Conservation (phyloP, 2,113 vertebrate species). For the Platichthys stellatus region DNA sequence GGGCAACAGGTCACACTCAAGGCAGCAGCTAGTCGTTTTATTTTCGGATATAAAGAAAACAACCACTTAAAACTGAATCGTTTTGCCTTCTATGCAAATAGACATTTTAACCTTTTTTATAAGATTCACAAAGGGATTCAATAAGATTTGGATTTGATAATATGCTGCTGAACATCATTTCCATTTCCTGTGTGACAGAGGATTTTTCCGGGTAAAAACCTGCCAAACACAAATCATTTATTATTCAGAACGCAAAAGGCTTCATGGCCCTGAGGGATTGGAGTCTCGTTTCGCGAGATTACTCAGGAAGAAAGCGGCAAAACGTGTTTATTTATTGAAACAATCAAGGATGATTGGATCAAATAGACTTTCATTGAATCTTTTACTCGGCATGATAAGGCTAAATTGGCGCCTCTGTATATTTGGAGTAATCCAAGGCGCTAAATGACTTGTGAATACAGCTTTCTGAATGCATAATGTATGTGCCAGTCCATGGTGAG, state of each 20-base stretch:
- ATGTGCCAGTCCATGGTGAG: conserved; percentile 57
- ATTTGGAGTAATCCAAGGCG: conserved; percentile 17
- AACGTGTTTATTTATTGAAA: conserved; percentile 1
- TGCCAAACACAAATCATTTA: conserved; percentile 1
- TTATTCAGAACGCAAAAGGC: neutral
- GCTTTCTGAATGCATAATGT: conserved; percentile 73
- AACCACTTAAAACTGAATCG: too few relatives aligned
- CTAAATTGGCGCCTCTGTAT: conserved; percentile 25
- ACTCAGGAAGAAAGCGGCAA: neutral
- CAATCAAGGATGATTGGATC: neutral
- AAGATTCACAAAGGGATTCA: neutral
- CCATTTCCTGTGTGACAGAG: neutral
- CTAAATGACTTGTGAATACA: conserved; percentile 62
- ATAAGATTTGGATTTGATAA: conserved; percentile 1
- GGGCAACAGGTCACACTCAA: too few relatives aligned
- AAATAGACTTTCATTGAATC: conserved; percentile 9
- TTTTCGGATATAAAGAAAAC: neutral
- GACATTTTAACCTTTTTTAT: too few relatives aligned
- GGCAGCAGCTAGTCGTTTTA: neutral
- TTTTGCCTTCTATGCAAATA: too few relatives aligned
- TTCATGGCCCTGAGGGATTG: neutral
- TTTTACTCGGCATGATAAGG: neutral
- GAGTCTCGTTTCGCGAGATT: neutral
- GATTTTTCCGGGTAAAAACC: neutral
- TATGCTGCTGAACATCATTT: neutral